These are phyloP conservation scores for Polyploca ridens DNA, from an alignment of 2,888 invertebrate species.

Conservation along the genomic window DNA sequence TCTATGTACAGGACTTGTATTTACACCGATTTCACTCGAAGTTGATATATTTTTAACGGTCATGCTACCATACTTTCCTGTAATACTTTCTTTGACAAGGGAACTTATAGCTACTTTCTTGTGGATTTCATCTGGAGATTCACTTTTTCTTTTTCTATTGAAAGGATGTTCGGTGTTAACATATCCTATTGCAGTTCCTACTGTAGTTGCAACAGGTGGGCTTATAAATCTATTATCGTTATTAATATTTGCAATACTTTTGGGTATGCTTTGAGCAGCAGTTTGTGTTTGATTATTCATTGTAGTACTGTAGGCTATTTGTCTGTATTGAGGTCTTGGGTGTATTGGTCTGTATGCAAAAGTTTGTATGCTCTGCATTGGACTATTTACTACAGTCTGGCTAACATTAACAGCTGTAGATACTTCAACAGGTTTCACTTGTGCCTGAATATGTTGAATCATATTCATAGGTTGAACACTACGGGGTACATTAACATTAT, in stretches of 20 bases:
- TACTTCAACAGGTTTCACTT: conserved; percentile 24
- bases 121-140: conserved; percentile 67
- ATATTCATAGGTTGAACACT: conserved; percentile 22
- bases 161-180: conserved; percentile 28
- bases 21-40: conserved; percentile 45
- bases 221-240: conserved; percentile 20
- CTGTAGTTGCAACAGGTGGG: conserved; percentile 26
- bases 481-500: conserved; percentile 18
- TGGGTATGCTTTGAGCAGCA: conserved; percentile 12
- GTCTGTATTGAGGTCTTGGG: conserved; percentile 51
- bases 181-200: conserved; percentile 24
- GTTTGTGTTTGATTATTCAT: conserved; percentile 15
- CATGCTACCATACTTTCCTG: conserved; percentile 28
- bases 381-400: conserved; percentile 18
- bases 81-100: conserved; percentile 28
- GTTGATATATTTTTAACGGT: conserved; percentile 40
- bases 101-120: conserved; percentile 45
- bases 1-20: conserved; percentile 49
- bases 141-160: conserved; percentile 69
- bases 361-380: conserved; percentile 41
- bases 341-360: conserved; percentile 61
- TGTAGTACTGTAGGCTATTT: conserved; percentile 16
- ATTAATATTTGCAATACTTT: conserved; percentile 17
- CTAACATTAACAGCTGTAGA: conserved; percentile 16
- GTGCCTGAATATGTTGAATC: conserved; percentile 19